Conservation (phyloP, 2,797 vertebrate species). For the Geotrypetes seraphini region DNA sequence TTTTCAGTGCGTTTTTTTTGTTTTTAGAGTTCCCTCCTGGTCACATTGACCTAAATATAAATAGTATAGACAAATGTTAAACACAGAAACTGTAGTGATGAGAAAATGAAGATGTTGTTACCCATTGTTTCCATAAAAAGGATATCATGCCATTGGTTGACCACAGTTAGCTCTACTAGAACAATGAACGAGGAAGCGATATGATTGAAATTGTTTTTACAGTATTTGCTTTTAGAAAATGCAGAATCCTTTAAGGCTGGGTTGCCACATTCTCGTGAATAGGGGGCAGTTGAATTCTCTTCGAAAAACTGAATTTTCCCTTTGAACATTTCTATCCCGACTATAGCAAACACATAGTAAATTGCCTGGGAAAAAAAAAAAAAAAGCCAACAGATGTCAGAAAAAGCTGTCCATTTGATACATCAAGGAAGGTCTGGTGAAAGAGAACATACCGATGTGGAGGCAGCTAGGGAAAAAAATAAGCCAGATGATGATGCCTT, state of each 20-base stretch:
- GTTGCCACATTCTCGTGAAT: slow-evolving; percentile 64
- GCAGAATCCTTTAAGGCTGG: slow-evolving; percentile 49
- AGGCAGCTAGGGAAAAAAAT: too few species aligned
- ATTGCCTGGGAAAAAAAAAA: slow-evolving; percentile 62
- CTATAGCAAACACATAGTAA: slow-evolving; percentile 81
- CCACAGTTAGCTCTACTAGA: slow-evolving; percentile 81
- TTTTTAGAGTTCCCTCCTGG: too few species aligned
- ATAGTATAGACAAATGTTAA: too few species aligned
- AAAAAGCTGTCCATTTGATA: too few species aligned
- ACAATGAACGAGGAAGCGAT: slow-evolving; percentile 70
- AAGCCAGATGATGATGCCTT: too few species aligned
- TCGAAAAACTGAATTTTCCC: slow-evolving; percentile 63
- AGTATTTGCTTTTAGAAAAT: slow-evolving; percentile 74
- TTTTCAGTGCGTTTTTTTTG: too few species aligned
- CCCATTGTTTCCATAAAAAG: slow-evolving; percentile 38
- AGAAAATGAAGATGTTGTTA: too few species aligned
- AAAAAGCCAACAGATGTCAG: too few species aligned
- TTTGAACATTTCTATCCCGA: slow-evolving; percentile 89
- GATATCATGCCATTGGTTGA: slow-evolving; percentile 97
- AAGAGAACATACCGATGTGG: too few species aligned
- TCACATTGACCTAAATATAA: too few species aligned
- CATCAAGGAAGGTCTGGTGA: too few species aligned
- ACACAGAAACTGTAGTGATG: too few species aligned
- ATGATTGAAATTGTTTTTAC: slow-evolving; percentile 90
- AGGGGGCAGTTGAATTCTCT: slow-evolving; percentile 16